Evolutionary conservation across 2,888 invertebrate species (phyloP).

Genomic region (Heteropelma amictum): DNA sequence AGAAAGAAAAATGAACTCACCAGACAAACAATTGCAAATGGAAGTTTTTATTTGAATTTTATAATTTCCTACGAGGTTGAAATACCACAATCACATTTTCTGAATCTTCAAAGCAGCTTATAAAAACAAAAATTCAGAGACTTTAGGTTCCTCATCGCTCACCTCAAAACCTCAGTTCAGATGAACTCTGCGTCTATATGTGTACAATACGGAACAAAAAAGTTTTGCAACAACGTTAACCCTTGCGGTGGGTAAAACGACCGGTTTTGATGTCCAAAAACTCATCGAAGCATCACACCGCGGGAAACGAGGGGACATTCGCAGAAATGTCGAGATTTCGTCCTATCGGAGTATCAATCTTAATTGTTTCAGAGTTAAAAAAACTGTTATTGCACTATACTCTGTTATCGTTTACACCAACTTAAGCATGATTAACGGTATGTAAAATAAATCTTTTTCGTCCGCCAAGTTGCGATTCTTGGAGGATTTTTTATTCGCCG

Average conservation of each 20-base stretch:
- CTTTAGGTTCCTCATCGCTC: too few relatives aligned
- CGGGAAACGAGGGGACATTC: slow-evolving; percentile 32
- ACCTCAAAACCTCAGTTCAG: neutral
- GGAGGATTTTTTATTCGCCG: slow-evolving; percentile 28
- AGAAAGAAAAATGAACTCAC: neutral
- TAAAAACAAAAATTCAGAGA: neutral
- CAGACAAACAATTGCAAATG: too few relatives aligned
- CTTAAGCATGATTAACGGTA: too few relatives aligned
- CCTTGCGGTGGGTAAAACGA: neutral
- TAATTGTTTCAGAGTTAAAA: too few relatives aligned
- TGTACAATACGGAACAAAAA: neutral
- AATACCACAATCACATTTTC: neutral
- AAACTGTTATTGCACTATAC: too few relatives aligned
- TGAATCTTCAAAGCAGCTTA: neutral
- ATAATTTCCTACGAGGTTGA: neutral
- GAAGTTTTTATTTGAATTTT: too few relatives aligned
- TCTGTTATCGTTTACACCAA: too few relatives aligned
- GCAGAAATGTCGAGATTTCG: slow-evolving; percentile 19
- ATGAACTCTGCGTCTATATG: neutral
- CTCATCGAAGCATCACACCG: slow-evolving; percentile 35
- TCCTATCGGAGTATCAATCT: neutral
- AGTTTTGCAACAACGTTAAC: neutral
- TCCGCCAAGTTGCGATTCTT: slow-evolving; percentile 8
- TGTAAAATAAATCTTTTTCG: neutral
- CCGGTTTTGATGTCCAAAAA: slow-evolving; percentile 22